These are phyloP conservation scores for Lypha dubia DNA, from an alignment of 2,888 invertebrate genomes.

Conservation along the genomic window DNA sequence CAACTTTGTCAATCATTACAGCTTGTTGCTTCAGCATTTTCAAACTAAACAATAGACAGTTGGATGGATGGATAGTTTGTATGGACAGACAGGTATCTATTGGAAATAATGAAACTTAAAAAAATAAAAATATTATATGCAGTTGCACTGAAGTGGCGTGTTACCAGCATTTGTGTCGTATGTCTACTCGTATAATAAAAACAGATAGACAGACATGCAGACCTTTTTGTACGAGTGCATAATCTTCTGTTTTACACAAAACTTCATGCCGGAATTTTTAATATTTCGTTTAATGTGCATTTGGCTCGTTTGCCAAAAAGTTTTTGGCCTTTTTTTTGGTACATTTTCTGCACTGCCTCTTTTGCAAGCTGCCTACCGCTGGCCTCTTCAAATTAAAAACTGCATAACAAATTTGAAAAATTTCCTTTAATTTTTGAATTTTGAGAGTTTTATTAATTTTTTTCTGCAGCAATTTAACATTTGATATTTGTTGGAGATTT, in stretches of 20 bases:
- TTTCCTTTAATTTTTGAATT: slow-evolving; percentile 26
- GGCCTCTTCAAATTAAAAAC: slow-evolving; percentile 57
- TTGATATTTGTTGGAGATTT: slow-evolving; percentile 66
- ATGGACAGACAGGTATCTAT: slow-evolving; percentile 10
- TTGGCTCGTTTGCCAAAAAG: slow-evolving; percentile 24
- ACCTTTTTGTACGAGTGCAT: slow-evolving; percentile 38
- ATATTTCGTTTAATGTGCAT: slow-evolving; percentile 60
- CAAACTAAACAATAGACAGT: slow-evolving; percentile 17
- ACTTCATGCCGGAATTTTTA: slow-evolving; percentile 63
- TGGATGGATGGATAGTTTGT: not conserved
- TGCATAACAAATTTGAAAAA: slow-evolving; percentile 43
- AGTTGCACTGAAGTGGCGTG: slow-evolving; percentile 14
- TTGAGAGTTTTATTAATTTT: slow-evolving; percentile 22
- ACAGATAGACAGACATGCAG: slow-evolving; percentile 1
- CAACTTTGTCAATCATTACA: slow-evolving; percentile 71
- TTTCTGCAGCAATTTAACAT: slow-evolving; percentile 56
- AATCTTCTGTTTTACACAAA: slow-evolving; percentile 50
- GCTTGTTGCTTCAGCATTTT: slow-evolving; percentile 36
- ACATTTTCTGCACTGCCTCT: slow-evolving; percentile 12
- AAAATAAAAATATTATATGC: slow-evolving; percentile 24
- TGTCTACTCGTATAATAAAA: slow-evolving; percentile 7
- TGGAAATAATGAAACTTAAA: slow-evolving; percentile 10
- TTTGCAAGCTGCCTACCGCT: slow-evolving; percentile 7
- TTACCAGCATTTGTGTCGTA: slow-evolving; percentile 31
- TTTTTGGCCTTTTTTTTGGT: slow-evolving; percentile 24